A percentile compares a stretch with the other conserved stretches of the same genome.
Conservation (phyloP, 2,113 vertebrate species). For the Castor canadensis region DNA sequence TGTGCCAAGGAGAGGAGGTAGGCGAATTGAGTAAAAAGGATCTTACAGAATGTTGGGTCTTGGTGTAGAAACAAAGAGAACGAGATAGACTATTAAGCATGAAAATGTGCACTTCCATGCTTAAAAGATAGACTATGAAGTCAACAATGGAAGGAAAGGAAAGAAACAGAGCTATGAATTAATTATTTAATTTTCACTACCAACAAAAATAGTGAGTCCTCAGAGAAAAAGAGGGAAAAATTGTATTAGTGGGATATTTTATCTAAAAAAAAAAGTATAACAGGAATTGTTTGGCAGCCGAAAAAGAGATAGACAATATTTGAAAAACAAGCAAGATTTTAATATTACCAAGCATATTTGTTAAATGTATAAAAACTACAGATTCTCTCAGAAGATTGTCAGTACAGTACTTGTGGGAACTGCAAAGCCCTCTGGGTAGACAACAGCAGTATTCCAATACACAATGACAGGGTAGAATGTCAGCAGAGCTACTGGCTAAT, state of each 20-base stretch:
- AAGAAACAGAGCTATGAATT: neutral
- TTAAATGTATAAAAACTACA: conserved; percentile 25
- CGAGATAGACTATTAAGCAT: neutral
- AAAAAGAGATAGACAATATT: neutral
- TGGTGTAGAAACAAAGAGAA: neutral
- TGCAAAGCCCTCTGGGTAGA: neutral
- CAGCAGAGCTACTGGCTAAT: neutral
- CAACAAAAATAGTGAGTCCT: neutral
- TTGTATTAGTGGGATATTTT: neutral
- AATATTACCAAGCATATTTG: neutral
- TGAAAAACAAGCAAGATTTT: too few relatives aligned
- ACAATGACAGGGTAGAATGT: neutral
- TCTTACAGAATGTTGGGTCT: neutral
- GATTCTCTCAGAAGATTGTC: neutral
- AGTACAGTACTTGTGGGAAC: conserved; percentile 18
- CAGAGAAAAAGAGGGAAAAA: neutral
- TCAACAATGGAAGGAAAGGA: neutral
- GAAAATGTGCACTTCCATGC: neutral
- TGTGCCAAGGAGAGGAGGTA: neutral
- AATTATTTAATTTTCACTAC: neutral
- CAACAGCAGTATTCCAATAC: neutral
- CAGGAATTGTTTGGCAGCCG: neutral
- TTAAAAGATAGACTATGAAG: neutral
- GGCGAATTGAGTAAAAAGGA: neutral
- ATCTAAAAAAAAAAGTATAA: neutral